Percentiles rank a stretch among this genome's conserved stretches.
Conservation (phyloP, 1,140 invertebrate species). For the Brachionus asplanchnoidis region DNA sequence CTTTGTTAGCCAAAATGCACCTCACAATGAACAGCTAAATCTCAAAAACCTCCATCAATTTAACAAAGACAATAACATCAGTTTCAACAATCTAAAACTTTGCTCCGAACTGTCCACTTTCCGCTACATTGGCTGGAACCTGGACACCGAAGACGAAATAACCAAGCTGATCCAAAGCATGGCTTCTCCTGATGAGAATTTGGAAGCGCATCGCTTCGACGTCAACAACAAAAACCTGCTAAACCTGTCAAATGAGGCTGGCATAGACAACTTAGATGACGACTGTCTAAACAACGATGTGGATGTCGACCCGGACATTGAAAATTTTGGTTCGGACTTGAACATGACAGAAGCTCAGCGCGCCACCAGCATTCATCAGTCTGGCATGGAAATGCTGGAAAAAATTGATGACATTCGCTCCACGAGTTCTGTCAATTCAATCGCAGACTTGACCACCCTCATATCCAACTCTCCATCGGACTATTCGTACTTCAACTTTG, state of each 20-base stretch:
- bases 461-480: slow-evolving; percentile 36
- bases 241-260: neutral
- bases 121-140: slow-evolving; percentile 35
- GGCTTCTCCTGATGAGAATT: neutral
- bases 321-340: neutral
- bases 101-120: slow-evolving; percentile 35
- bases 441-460: slow-evolving; percentile 30
- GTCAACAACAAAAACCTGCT: neutral
- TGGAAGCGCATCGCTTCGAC: slow-evolving; percentile 36
- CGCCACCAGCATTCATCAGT: neutral
- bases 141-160: slow-evolving; percentile 36
- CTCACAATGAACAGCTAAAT: neutral
- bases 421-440: neutral
- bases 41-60: neutral
- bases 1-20: neutral
- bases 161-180: neutral
- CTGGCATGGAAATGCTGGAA: slow-evolving; percentile 18
- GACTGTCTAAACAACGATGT: slow-evolving; percentile 6
- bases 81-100: neutral
- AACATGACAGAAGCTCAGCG: neutral
- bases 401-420: slow-evolving; percentile 37
- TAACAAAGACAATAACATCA: neutral
- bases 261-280: neutral
- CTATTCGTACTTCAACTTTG: slow-evolving; percentile 39
- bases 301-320: neutral